Percentiles rank a stretch among this genome's conserved stretches.
These are phyloP conservation scores for Rhizoglyphus robini DNA, from an alignment of 1,140 invertebrate species.

Conservation along the genomic window DNA sequence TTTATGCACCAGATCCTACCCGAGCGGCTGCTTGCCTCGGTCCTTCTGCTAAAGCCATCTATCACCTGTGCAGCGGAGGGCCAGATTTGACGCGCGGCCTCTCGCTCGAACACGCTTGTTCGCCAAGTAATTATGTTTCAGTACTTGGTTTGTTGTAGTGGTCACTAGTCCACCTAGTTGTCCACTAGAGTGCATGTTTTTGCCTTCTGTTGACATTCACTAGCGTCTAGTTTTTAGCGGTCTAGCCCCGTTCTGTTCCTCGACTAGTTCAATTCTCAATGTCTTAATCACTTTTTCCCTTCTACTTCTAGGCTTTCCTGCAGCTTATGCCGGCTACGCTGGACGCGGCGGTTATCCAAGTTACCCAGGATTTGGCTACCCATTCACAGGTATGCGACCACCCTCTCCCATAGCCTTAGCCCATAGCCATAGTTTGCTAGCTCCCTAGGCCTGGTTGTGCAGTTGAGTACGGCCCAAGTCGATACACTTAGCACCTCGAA, in stretches of 20 bases:
- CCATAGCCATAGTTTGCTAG: not conserved
- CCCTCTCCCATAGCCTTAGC: not conserved
- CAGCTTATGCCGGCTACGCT: constrained; percentile 79
- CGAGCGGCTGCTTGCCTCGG: constrained; percentile 14
- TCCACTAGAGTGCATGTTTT: not conserved
- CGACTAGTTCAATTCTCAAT: not conserved
- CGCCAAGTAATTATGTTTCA: constrained; percentile 16
- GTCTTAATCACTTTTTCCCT: constrained; percentile 37
- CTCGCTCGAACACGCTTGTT: constrained; percentile 15
- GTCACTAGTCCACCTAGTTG: not conserved
- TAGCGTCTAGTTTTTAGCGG: too few relatives aligned
- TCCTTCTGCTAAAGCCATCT: constrained; percentile 18
- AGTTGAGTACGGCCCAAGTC: not conserved
- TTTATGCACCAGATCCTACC: constrained; percentile 5
- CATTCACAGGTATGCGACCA: constrained; percentile 80
- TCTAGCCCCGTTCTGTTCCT: not conserved
- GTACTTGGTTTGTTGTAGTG: not conserved
- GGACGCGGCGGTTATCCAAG: constrained; percentile 83
- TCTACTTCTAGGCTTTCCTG: constrained; percentile 63
- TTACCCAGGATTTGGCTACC: constrained; percentile 90
- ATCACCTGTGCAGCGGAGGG: constrained; percentile 13
- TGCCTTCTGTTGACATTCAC: not conserved
- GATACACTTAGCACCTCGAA: too few relatives aligned
- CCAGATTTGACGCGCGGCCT: constrained; percentile 14
- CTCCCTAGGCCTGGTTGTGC: not conserved